phyloP scores from a whole-genome alignment of 2,113 vertebrate species.

The Struthio camelus region DNA sequence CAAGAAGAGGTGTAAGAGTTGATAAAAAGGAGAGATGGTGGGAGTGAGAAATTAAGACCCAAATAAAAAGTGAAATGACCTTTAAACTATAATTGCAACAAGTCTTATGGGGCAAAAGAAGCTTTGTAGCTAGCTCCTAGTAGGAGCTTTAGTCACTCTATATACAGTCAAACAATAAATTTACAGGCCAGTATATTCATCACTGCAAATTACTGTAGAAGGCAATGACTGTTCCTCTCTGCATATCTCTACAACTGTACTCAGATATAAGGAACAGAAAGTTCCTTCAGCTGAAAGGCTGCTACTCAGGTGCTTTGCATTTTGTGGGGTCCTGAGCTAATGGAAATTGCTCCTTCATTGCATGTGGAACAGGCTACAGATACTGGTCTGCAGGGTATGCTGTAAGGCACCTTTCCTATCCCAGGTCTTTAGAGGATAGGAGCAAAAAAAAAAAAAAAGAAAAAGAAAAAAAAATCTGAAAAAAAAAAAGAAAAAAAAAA shows the following conservation, averaged over 20 bases:
- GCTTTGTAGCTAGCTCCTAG: neutral
- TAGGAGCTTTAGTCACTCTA: neutral
- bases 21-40: neutral
- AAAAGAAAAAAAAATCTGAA: too few relatives aligned
- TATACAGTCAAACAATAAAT: neutral
- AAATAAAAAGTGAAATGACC: neutral
- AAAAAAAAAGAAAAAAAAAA: neutral
- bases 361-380: neutral
- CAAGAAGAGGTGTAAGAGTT: neutral
- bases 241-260: neutral
- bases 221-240: neutral
- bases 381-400: neutral
- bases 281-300: neutral
- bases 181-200: neutral
- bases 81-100: neutral
- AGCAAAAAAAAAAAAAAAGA: too few relatives aligned
- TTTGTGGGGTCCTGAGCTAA: neutral
- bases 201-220: neutral
- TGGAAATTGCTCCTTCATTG: neutral
- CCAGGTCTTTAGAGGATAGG: neutral
- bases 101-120: neutral
- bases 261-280: neutral
- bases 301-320: neutral
- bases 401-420: neutral
- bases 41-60: neutral